phyloP scores from a whole-genome alignment of 2,888 invertebrate genomes.

The Chloromyia formosa region DNA sequence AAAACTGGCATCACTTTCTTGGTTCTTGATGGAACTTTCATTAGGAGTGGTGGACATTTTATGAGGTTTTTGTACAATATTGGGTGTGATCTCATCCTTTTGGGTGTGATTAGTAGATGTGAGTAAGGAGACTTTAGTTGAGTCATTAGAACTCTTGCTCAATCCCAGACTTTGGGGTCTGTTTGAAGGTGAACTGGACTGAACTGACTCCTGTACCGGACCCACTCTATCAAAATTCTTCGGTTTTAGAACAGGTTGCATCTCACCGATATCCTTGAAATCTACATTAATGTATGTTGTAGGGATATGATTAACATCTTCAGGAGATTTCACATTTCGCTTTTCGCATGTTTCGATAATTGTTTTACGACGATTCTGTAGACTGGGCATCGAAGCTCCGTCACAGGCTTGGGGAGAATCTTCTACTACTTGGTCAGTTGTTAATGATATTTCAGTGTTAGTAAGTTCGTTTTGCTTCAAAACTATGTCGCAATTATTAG shows the following conservation, averaged over 20 bases:
- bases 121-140: background rate
- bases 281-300: constrained; percentile 47
- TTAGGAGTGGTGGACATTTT: background rate
- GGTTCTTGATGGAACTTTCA: background rate
- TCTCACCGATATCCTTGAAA: constrained; percentile 40
- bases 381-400: background rate
- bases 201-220: background rate
- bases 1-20: background rate
- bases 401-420: too few species aligned
- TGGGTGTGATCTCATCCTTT: background rate
- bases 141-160: background rate
- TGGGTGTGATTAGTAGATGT: background rate
- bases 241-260: constrained; percentile 30
- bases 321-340: constrained; percentile 42
- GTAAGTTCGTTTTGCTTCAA: constrained; percentile 30
- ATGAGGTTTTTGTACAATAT: background rate
- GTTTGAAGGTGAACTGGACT: background rate
- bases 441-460: background rate
- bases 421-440: background rate
- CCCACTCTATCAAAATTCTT: constrained; percentile 16
- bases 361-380: constrained; percentile 42
- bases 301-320: constrained; percentile 40
- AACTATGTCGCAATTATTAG: constrained; percentile 19
- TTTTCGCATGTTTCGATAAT: constrained; percentile 47
- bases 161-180: background rate